Evolutionary conservation across 2,888 invertebrate species (phyloP).

Genomic region (Stratiomys singularior): DNA sequence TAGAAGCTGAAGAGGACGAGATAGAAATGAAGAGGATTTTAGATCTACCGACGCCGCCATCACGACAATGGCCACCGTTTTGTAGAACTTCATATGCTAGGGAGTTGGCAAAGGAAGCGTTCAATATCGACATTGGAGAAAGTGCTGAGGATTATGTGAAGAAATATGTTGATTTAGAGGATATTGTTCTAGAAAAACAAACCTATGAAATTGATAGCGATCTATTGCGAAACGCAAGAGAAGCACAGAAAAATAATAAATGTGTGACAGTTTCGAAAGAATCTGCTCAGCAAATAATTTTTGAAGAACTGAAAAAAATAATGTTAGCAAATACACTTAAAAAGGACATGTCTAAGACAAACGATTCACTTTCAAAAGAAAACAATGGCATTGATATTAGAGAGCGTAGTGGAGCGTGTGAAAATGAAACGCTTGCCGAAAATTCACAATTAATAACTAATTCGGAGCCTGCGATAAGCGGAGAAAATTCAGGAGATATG

Average conservation of each 20-base stretch:
- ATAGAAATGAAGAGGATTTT: slow-evolving; percentile 52
- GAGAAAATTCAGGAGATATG: neutral
- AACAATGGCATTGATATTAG: too few species aligned
- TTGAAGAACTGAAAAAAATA: neutral
- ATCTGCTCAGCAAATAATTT: neutral
- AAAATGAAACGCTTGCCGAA: neutral
- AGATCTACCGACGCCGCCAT: slow-evolving; percentile 48
- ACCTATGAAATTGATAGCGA: slow-evolving; percentile 21
- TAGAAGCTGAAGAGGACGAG: slow-evolving; percentile 57
- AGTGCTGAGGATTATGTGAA: slow-evolving; percentile 57
- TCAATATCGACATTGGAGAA: slow-evolving; percentile 26
- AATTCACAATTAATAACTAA: too few species aligned
- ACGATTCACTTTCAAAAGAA: neutral
- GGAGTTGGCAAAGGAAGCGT: slow-evolving; percentile 22
- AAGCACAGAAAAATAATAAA: slow-evolving; percentile 21
- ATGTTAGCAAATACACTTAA: neutral
- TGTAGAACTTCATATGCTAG: slow-evolving; percentile 24
- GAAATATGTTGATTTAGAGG: slow-evolving; percentile 60
- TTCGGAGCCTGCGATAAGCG: neutral
- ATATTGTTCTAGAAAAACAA: slow-evolving; percentile 53
- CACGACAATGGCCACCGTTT: slow-evolving; percentile 50
- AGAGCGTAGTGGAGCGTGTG: neutral
- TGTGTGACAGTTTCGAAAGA: neutral
- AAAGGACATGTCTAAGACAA: neutral
- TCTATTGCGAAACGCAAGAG: slow-evolving; percentile 14